Evolutionary conservation across 2,797 vertebrate genomes (phyloP).

Genomic region (Octomys mimax): DNA sequence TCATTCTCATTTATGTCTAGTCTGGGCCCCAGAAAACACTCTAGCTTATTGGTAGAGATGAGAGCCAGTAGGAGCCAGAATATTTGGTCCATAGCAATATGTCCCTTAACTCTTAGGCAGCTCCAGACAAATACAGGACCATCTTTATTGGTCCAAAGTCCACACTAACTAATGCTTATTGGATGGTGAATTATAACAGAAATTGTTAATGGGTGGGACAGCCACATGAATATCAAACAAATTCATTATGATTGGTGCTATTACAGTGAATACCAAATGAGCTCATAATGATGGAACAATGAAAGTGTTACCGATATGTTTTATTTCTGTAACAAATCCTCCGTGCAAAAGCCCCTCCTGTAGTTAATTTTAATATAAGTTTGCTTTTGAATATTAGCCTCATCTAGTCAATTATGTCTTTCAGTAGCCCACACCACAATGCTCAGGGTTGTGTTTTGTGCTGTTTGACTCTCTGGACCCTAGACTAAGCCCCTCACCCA

Average conservation of each 20-base stretch:
- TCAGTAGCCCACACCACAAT: slow-evolving; percentile 76
- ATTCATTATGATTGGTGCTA: slow-evolving; percentile 90
- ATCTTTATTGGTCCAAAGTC: slow-evolving; percentile 85
- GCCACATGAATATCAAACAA: slow-evolving; percentile 91
- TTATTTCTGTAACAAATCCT: slow-evolving; percentile 91
- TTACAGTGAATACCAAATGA: slow-evolving; percentile 92
- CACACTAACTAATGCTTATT: slow-evolving; percentile 88
- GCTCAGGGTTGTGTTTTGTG: slow-evolving; percentile 61
- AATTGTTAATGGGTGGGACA: slow-evolving; percentile 89
- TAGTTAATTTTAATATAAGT: slow-evolving; percentile 87
- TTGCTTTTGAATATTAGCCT: slow-evolving; percentile 87
- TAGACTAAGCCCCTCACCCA: neutral
- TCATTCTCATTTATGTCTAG: slow-evolving; percentile 55
- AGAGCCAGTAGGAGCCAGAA: neutral
- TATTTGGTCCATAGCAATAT: neutral
- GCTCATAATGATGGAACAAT: slow-evolving; percentile 90
- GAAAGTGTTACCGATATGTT: slow-evolving; percentile 91
- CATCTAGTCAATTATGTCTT: slow-evolving; percentile 86
- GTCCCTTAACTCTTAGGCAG: slow-evolving; percentile 67
- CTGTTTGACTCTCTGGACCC: neutral
- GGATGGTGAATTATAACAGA: slow-evolving; percentile 89
- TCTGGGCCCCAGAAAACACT: slow-evolving; percentile 57
- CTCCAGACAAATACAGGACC: slow-evolving; percentile 74
- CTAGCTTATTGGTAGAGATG: slow-evolving; percentile 42
- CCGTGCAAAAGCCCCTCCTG: slow-evolving; percentile 85